Evolutionary conservation across 2,113 vertebrate species (phyloP).

Genomic region (Caretta caretta): DNA sequence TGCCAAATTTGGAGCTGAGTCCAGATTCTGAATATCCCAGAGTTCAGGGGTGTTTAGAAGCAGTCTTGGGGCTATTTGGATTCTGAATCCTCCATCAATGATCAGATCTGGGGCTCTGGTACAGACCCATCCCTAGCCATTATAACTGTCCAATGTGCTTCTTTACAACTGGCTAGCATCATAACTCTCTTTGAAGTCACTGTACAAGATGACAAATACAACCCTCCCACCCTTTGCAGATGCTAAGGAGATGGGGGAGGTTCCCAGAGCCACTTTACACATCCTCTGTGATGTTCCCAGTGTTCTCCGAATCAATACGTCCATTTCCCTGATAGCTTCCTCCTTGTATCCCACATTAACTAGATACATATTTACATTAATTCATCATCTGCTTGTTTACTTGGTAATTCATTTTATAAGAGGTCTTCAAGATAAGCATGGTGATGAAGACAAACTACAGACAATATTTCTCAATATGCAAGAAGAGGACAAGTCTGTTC

Average conservation of each 20-base stretch:
- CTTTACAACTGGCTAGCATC: not conserved
- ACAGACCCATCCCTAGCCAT: not conserved
- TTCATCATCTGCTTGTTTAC: not conserved
- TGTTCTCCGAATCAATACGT: not conserved
- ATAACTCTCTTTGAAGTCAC: not conserved
- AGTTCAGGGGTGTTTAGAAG: not conserved
- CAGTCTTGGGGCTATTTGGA: not conserved
- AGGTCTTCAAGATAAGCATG: not conserved
- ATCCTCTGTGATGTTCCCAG: not conserved
- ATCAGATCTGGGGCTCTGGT: not conserved
- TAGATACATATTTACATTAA: not conserved
- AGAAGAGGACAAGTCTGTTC: not conserved
- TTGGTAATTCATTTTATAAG: not conserved
- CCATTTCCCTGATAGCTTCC: not conserved
- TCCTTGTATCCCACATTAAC: not conserved
- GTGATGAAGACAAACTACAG: not conserved
- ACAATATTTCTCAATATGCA: not conserved
- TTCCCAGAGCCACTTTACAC: not conserved
- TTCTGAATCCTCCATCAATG: not conserved
- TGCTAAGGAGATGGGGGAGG: not conserved
- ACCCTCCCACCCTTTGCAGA: not conserved
- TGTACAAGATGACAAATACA: not conserved
- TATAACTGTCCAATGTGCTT: not conserved
- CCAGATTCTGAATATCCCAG: not conserved
- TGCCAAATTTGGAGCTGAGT: not conserved